Conservation (phyloP, 1,140 invertebrate genomes). For the Ganaspis sp. region DNA sequence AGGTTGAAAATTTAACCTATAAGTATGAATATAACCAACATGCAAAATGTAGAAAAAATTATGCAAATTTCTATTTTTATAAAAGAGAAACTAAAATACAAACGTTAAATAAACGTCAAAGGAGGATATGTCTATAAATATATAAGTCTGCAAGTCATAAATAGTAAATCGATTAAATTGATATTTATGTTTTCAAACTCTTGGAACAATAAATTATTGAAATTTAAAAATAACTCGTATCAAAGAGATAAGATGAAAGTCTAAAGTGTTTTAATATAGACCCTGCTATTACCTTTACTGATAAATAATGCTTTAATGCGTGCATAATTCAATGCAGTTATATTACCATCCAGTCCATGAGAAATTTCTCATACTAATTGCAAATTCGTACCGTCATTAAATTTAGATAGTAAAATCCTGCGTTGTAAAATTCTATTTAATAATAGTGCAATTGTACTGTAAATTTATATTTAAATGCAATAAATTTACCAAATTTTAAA, state of each 20-base stretch:
- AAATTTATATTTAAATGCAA: too few relatives aligned
- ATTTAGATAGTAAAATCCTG: too few relatives aligned
- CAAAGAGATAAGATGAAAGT: background rate
- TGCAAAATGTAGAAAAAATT: too few relatives aligned
- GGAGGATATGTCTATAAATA: background rate
- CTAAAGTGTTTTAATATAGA: background rate
- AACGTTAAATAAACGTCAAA: too few relatives aligned
- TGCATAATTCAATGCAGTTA: background rate
- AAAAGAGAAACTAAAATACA: too few relatives aligned
- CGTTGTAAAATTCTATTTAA: too few relatives aligned
- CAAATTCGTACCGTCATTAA: background rate
- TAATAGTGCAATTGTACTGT: too few relatives aligned
- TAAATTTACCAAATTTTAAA: too few relatives aligned
- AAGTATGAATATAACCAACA: too few relatives aligned
- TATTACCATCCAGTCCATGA: background rate
- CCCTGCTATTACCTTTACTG: background rate
- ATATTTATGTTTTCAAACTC: background rate
- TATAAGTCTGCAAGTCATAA: background rate
- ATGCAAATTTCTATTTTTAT: too few relatives aligned
- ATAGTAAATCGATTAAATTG: background rate
- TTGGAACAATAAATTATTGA: background rate
- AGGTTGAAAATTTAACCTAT: too few relatives aligned
- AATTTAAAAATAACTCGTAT: background rate
- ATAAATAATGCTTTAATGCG: background rate
- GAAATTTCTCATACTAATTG: background rate